Evolutionary conservation across 2,888 invertebrate genomes (phyloP), one percentile per base, ranked within the genome.

Genomic region (Drosophila stalkeri): DNA sequence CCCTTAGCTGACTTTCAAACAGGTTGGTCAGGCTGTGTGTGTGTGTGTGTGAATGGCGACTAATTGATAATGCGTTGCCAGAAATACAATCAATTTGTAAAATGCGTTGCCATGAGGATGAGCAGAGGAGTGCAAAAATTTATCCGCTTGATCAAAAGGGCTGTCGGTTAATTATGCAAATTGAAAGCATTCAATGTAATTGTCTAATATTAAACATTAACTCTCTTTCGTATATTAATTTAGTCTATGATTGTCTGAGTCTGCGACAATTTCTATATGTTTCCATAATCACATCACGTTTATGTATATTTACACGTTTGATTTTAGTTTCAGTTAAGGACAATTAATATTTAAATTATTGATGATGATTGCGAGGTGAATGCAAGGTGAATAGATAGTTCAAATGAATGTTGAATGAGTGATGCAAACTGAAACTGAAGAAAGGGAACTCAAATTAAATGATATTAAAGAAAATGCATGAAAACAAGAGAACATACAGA

Each of bases 221-320:
- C 31, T 31, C 16, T n/a, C 33, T 51, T 20, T 14, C 33, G 14
- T n/a, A 0, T 7, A 11, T 55, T 68, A 31, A 55, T 9, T 59
- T 72, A 46, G 72, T 56, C 61, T 62, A 49, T 65, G 61, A 65
- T 61, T 46, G 3, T 9, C 23, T 8, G 16, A 18, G 49, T 6
- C 39, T 3, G 14, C 16, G 9, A 49, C 1, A 39, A 9, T 37
- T 46, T 46, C 27, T 11, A 52, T n/a, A 51, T 33, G 16, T 23
- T 57, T 60, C 20, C 47, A 41, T 37, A 51, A 35, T 47, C 60
- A 27, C 18, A 57, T 63, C 51, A 86, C 87, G 73, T 73, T 74
- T 67, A 84, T 87, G 87, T 89, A 72, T 81, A 89, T 85, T 87
- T 84, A 85, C 89, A 85, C 49, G 81, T 84, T 71, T 55, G 14